Conservation (phyloP, 2,113 vertebrate species). For the Lichenostomus cassidix region DNA sequence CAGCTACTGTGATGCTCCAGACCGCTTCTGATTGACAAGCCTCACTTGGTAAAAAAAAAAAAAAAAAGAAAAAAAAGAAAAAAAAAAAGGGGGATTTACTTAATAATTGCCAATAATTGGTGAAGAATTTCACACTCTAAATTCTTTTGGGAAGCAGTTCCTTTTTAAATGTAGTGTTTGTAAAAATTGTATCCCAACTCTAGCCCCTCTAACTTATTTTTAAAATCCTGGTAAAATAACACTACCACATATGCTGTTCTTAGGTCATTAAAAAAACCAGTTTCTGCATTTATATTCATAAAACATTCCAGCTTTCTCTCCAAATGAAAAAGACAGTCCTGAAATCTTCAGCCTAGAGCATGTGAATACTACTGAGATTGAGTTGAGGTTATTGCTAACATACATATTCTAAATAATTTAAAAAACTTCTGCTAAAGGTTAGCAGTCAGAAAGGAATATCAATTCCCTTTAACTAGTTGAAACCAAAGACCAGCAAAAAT, state of each 20-base stretch:
- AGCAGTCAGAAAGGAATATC: not conserved
- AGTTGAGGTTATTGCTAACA: not conserved
- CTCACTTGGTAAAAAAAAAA: not conserved
- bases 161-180: not conserved
- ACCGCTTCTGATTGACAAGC: not conserved
- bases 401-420: slow-evolving; percentile 33
- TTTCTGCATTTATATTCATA: not conserved
- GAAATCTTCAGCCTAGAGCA: not conserved
- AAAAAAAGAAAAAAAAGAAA: not conserved
- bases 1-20: not conserved
- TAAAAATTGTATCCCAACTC: not conserved
- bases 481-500: not conserved
- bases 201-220: not conserved
- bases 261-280: not conserved
- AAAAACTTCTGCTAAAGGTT: slow-evolving; percentile 1
- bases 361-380: not conserved
- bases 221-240: not conserved
- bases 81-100: not conserved
- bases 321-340: not conserved
- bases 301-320: not conserved
- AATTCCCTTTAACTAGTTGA: not conserved
- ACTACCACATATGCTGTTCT: not conserved
- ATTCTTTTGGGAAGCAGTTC: not conserved
- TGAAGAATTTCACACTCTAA: not conserved
- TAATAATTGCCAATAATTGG: not conserved